Evolutionary conservation across 2,797 vertebrate genomes (phyloP).

Genomic region (Arremon brunneinucha): DNA sequence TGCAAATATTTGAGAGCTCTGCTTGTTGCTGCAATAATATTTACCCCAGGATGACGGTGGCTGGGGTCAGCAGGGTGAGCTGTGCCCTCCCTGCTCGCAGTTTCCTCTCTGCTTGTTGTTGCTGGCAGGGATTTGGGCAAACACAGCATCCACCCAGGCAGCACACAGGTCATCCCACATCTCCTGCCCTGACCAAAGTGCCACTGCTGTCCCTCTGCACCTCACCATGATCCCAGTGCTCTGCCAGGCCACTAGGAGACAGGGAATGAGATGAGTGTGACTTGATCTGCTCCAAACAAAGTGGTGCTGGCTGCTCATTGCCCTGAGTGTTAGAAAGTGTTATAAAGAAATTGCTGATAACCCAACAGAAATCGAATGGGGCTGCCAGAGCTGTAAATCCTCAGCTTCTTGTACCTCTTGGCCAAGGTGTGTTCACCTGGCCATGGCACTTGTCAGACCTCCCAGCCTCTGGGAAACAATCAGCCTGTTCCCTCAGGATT

Average conservation of each 20-base stretch:
- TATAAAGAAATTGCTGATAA: neutral
- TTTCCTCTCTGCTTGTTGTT: slow-evolving; percentile 14
- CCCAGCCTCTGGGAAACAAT: neutral
- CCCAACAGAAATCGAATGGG: rapidly evolving
- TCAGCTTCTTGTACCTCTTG: neutral
- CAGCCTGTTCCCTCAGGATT: neutral
- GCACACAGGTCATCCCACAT: neutral
- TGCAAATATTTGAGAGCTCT: slow-evolving; percentile 11
- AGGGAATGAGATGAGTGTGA: neutral
- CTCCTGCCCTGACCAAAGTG: neutral
- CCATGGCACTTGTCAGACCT: neutral
- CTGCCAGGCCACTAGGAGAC: neutral
- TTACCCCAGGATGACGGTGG: neutral
- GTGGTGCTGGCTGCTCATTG: neutral
- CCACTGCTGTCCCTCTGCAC: neutral
- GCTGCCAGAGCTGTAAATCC: neutral
- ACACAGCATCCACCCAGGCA: neutral
- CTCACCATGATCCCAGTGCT: neutral
- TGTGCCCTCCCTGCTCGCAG: rapidly evolving
- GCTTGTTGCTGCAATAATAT: neutral
- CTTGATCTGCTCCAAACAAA: neutral
- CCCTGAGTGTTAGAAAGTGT: neutral
- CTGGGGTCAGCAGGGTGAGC: neutral
- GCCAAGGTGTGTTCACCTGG: neutral
- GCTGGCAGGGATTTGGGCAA: neutral